Base-by-base conservation (phyloP, 2,797 vertebrate genomes). In the Champsocephalus esox region DNA sequence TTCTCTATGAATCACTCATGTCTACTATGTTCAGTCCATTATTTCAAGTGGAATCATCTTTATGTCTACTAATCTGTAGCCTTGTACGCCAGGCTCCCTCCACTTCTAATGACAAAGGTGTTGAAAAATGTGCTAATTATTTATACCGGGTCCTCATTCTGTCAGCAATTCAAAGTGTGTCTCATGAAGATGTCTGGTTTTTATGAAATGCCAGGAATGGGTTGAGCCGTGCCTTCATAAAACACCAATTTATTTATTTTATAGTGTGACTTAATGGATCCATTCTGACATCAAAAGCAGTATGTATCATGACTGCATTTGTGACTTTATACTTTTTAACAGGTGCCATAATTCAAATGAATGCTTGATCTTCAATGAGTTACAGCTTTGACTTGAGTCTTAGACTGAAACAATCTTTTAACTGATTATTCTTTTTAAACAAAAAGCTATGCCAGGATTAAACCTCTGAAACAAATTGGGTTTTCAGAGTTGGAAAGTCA, bases 111-210 rank as follows among this genome's bases (percentile, higher is more conserved):
- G 86, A 91, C 89, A 91, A 92, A 93, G 77, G 86, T 75, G 76
- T 57, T 75, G 77, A 87, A 87, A 91, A 84, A 62, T 57, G 74
- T 60, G 65, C 90, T 92, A 92, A 93, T 93, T 91, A 92, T 93
- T 92, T 88, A 90, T 92, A 78, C 71, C 52, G 71, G 90, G 85
- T 85, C 87, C 91, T 90, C 89, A 92, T 90, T 92, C 91, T 91
- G 93, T 93, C 91, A 93, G 75, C 51, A 34, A 81, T 84, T 90
- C 84, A 88, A 89, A 77, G 83, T 81, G 85, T 87, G 83, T 89
- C 79, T 87, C 80, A 28, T 87, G 80, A 85, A 93, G 83, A 92
- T 77, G 83, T 88, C 72, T 80, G 86, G 89, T 86, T 90, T 91
- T 91, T 88, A 86, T 91, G 88, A 88, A 81, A 75, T 80, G 78